Evolutionary conservation across 2,888 invertebrate genomes (phyloP).

Genomic region (Acronicta alni): DNA sequence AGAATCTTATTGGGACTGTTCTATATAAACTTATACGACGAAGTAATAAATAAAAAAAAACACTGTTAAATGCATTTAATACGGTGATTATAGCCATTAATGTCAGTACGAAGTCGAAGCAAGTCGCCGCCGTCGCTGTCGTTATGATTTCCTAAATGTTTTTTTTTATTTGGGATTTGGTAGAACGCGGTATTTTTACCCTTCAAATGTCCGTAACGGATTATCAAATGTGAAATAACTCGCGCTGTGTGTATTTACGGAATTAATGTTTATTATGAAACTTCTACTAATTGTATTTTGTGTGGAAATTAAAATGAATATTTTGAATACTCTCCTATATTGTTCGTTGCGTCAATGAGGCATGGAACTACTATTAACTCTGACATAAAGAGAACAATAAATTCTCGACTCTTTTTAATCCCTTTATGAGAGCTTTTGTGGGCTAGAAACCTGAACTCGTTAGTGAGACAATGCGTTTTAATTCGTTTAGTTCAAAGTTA

Average conservation of each 20-base stretch:
- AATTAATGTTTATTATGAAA: conserved; percentile 32
- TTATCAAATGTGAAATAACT: conserved; percentile 30
- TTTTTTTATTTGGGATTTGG: conserved; percentile 20
- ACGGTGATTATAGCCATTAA: conserved; percentile 15
- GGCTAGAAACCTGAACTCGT: conserved; percentile 62
- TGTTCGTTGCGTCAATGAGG: conserved; percentile 56
- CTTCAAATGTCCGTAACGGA: conserved; percentile 41
- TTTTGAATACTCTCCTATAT: conserved; percentile 42
- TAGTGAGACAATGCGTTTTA: conserved; percentile 68
- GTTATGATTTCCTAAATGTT: conserved; percentile 37
- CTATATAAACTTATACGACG: no score
- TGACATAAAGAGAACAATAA: conserved; percentile 69
- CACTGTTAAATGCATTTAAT: conserved; percentile 20
- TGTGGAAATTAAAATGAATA: conserved; percentile 47
- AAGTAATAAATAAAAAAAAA: background rate
- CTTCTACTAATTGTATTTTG: conserved; percentile 34
- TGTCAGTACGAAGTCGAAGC: conserved; percentile 14
- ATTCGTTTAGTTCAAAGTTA: conserved; percentile 38
- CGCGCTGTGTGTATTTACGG: conserved; percentile 17
- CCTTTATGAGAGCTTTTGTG: conserved; percentile 62
- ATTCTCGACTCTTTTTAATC: conserved; percentile 64
- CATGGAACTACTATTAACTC: conserved; percentile 62
- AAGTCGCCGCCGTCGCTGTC: background rate
- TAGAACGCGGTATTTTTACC: conserved; percentile 22
- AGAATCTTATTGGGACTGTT: no score